Evolutionary conservation across 2,113 vertebrate genomes (phyloP), one percentile per base, ranked within the genome.

Genomic region (Crotalus tigris): DNA sequence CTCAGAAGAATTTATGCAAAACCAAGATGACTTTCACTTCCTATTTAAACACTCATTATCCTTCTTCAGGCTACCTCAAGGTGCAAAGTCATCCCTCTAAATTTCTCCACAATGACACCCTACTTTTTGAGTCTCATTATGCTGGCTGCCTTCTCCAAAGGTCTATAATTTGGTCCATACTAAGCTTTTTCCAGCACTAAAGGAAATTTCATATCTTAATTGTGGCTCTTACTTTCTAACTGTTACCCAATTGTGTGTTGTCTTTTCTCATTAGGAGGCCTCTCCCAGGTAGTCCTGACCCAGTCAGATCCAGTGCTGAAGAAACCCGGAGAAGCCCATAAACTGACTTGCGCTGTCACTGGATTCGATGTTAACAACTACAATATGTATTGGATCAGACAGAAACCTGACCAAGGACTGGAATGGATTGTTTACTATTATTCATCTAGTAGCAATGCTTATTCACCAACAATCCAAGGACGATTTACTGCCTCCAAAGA

Each of bases 361-460:
- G n/a, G 53, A 39, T 57, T 88, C 8, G 1, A 17, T 0, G 1
- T 88, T 21, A 88, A 55, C 17, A 57, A 8, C n/a, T 10, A 8
- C 1, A 39, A 2, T 39, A 39, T 39, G 39, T 39, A 2, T 1
- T 57, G 54, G 87, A 11, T 57, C 53, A 39, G n/a, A 24, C 87
- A 88, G 4, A 57, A 55, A 57, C 9, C 87, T 23, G 87, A n/a
- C 19, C n/a, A 57, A 57, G 54, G 87, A 5, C n/a, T 88, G 15
- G 87, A 88, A 57, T 88, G 15, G 87, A 6, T 87, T n/a, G 51
- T 54, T 19, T 54, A 88, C 39, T 39, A 39, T 3, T 10, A 88
- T 4, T 0, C 5, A 3, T 85, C 39, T 46, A 39, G 81, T 10
- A 9, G 0, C 6, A 85, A 39, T 39, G 39, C 0, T 1, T 21